Base-by-base conservation (phyloP, 2,797 vertebrate genomes). In the Glossophaga mutica region DNA sequence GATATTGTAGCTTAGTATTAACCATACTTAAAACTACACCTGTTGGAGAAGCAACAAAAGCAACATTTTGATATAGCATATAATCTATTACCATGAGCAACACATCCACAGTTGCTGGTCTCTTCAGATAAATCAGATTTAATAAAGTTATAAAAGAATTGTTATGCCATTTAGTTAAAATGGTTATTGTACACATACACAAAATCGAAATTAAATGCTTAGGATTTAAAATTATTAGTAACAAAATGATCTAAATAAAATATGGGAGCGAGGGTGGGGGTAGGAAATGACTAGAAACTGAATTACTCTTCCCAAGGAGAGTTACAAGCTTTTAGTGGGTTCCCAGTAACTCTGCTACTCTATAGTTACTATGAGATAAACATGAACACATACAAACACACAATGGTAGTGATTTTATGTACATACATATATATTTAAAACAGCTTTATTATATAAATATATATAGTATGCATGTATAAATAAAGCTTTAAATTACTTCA, bases 1-100 rank as follows among this genome's bases (percentile, higher is more conserved):
- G 98, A 98, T 98, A 98, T 90, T 98, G 97, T 97, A 98, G 97
- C 97, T 97, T 97, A 97, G 97, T 97, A 98, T 98, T 98, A 98
- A 98, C 97, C 98, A 94, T 96, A 98, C 95, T 97, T 97, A 97
- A 98, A 98, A 96, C 98, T 97, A 95, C 97, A 97, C 98, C 96
- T 95, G 96, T 97, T 97, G 85, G 96, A 96, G 96, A 90, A 96
- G 98, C 92, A 98, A 97, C 95, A 97, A 98, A 97, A 95, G 96
- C 96, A 97, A 98, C 96, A 95, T 97, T 98, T 97, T 98, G 87
- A 96, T 98, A 85, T 81, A 97, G 94, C 73, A 93, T 94, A 97
- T 97, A 98, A 98, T 98, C 98, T 98, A 98, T 98, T 98, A 98
- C 93, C 2, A 0, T 92, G 94, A 98, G 97, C 97, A 97, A 98